Conservation (phyloP, 2,113 vertebrate species). For the Hippocampus comes region DNA sequence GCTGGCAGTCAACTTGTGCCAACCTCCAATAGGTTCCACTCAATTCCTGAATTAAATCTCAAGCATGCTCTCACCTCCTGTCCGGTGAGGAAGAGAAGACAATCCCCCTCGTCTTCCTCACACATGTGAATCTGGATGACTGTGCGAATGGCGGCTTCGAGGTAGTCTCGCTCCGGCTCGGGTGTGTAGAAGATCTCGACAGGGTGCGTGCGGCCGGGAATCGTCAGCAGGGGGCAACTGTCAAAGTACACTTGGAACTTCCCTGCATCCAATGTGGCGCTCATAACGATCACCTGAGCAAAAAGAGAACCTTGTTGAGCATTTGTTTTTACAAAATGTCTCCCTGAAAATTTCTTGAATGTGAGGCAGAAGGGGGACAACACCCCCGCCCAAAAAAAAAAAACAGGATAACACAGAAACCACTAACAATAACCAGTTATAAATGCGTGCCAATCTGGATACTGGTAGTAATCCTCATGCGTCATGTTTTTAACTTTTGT, state of each 20-base stretch:
- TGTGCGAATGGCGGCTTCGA: conserved; percentile 96
- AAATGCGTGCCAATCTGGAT: no score
- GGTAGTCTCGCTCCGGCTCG: conserved; percentile 95
- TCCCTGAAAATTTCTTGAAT: not conserved
- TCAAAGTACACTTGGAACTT: conserved; percentile 99
- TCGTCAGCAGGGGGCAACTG: conserved; percentile 94
- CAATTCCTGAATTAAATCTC: not conserved
- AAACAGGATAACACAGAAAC: no score
- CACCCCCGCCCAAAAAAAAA: no score
- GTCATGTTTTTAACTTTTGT: no score
- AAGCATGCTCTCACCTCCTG: conserved; percentile 83
- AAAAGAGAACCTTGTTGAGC: not conserved
- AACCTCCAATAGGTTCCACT: not conserved
- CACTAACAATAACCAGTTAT: no score
- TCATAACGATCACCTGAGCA: conserved; percentile 87
- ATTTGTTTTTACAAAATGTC: not conserved
- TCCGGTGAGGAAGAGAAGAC: conserved; percentile 94
- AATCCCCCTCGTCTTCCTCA: conserved; percentile 96
- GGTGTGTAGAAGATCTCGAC: conserved; percentile 99
- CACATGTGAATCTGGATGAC: conserved; percentile 99
- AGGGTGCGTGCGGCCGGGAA: conserved; percentile 95
- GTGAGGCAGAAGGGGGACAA: not conserved
- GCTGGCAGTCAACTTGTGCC: not conserved
- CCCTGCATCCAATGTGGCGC: conserved; percentile 94
- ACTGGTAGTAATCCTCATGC: no score